Evolutionary conservation across 2,888 invertebrate species (phyloP).

Genomic region (Drosophila aldrichi): DNA sequence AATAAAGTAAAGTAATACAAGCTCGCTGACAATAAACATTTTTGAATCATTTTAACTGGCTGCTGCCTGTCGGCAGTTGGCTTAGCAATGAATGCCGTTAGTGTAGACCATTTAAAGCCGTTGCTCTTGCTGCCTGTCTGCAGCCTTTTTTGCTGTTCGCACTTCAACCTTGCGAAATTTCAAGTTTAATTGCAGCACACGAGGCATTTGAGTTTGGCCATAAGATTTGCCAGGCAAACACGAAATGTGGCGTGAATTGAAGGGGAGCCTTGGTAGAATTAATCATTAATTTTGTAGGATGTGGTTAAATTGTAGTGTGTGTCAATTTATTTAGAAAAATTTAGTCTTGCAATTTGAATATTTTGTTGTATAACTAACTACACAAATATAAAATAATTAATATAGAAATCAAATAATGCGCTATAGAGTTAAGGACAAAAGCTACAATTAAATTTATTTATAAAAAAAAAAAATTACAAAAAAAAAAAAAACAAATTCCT

Average conservation of each 20-base stretch:
- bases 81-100: constrained; percentile 14
- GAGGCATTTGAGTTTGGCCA: not conserved
- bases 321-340: too few species aligned
- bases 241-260: not conserved
- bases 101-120: constrained; percentile 16
- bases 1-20: too few species aligned
- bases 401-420: too few species aligned
- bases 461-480: too few species aligned
- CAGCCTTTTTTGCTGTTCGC: constrained; percentile 14
- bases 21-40: constrained; percentile 54
- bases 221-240: not conserved
- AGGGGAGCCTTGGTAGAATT: not conserved
- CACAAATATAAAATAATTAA: too few species aligned
- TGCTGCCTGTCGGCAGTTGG: constrained; percentile 17
- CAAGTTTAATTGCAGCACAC: constrained; percentile 4
- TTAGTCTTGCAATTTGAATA: too few species aligned
- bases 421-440: too few species aligned
- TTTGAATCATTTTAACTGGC: constrained; percentile 53
- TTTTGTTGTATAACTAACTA: too few species aligned
- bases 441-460: too few species aligned
- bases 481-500: too few species aligned
- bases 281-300: not conserved
- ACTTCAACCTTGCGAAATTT: constrained; percentile 1
- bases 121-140: not conserved
- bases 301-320: too few species aligned